Base-by-base conservation (phyloP, 92 coral and sea anemone species). In the Desmophyllum pertusum region DNA sequence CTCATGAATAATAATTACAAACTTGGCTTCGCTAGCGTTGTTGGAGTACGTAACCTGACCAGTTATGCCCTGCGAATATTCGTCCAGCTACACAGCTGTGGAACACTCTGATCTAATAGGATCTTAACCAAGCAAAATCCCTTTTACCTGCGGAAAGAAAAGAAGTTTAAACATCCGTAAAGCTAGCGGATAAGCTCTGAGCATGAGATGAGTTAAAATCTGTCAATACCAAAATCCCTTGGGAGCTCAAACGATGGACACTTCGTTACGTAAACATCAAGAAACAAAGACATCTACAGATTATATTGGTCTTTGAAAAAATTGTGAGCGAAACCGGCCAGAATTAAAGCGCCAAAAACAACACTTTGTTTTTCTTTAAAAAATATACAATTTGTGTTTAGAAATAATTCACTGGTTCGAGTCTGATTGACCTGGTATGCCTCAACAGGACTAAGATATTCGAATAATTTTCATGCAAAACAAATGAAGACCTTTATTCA, bases 1-100 rank as follows among this genome's bases (percentile, higher is more conserved):
- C 86, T 82, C 79, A 82, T 82, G 86, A 82, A 82, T 82, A 82
- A 70, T 70, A n/a, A n/a, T n/a, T n/a, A 39, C 68, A 80, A 48
- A 33, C 29, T 76, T 76, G 27, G n/a, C 81, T 55, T 50, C 36
- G 43, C 17, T 25, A 17, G 55, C 35, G 10, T 18, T 14, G 3
- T 64, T 62, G 83, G 25, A 63, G 77, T 29, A 50, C 41, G 86
- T 59, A 82, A 57, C 79, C 27, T 40, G 45, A 38, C 48, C 14
- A 19, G 51, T 15, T n/a, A 18, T 1, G 33, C 41, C n/a, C n/a
- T 21, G n/a, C n/a, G 57, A 51, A 72, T 51, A 17, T 50, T 25
- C n/a, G 19, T 39, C 70, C 81, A 45, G 37, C 69, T 4, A 41
- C 43, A 80, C 42, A 50, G 33, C 30, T 23, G 43, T n/a, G 27